These are phyloP conservation scores for Hanleya hanleyi DNA, from an alignment of 2,888 invertebrate genomes.

Conservation along the genomic window DNA sequence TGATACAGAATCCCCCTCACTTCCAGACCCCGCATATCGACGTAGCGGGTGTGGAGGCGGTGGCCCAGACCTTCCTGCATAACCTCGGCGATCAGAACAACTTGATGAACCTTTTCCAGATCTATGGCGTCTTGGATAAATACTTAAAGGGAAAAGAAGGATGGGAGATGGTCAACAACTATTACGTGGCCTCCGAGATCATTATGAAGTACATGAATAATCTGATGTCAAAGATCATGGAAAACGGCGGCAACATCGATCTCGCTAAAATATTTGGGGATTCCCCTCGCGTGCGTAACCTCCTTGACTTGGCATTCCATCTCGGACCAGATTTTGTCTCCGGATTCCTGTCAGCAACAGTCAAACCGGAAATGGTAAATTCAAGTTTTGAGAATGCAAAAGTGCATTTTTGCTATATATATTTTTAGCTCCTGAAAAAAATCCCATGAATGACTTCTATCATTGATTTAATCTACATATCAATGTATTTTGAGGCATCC, in stretches of 20 bases:
- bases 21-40: not conserved
- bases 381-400: not conserved
- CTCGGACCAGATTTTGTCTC: conserved; percentile 34
- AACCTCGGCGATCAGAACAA: not conserved
- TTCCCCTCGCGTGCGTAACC: conserved; percentile 26
- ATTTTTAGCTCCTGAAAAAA: not conserved
- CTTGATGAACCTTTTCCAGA: not conserved
- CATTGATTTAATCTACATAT: not conserved
- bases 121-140: not conserved
- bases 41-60: not conserved
- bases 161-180: not conserved
- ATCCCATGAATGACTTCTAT: not conserved
- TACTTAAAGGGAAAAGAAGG: not conserved
- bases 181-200: conserved; percentile 1
- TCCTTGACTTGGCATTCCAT: conserved; percentile 27
- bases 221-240: conserved; percentile 26
- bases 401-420: not conserved
- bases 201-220: conserved; percentile 32
- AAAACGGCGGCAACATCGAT: conserved; percentile 33
- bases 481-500: too few species aligned
- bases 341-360: conserved; percentile 26
- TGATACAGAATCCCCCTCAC: conserved; percentile 35
- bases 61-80: not conserved
- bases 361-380: conserved; percentile 38
- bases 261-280: conserved; percentile 38